These are phyloP conservation scores for Gorsachius magnificus DNA, from an alignment of 2,797 vertebrate genomes.

Conservation along the genomic window DNA sequence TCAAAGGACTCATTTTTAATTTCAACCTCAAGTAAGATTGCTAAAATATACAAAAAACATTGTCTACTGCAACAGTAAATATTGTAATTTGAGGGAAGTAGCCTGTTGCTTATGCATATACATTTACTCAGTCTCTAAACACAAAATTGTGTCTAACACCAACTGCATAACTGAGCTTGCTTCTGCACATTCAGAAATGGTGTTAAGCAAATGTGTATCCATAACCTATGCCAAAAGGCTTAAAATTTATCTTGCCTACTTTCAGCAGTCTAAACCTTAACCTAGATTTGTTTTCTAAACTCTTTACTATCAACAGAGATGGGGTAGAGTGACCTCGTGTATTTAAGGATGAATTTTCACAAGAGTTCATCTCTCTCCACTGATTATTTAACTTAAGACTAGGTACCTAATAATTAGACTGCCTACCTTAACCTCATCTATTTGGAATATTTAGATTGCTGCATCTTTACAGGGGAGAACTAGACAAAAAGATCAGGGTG, in stretches of 20 bases:
- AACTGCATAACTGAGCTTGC: background rate
- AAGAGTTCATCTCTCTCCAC: background rate
- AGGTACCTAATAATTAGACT: background rate
- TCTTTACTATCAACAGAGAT: background rate
- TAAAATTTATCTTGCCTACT: background rate
- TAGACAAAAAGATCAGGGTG: background rate
- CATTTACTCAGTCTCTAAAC: background rate
- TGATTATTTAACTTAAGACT: background rate
- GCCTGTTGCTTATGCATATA: background rate
- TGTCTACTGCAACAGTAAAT: background rate
- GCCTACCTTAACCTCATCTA: background rate
- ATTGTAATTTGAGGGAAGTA: background rate
- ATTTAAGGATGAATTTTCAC: background rate
- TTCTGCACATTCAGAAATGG: background rate
- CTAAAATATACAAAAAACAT: background rate
- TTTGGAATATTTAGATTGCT: background rate
- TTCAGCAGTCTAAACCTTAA: background rate
- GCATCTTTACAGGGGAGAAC: background rate
- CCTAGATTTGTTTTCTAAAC: background rate
- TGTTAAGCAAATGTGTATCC: background rate
- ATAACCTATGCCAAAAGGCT: background rate
- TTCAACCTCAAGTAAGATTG: background rate
- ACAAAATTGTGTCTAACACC: background rate
- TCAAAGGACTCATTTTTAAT: background rate
- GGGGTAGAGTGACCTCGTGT: background rate